Base-by-base conservation (phyloP, 2,888 invertebrate species). In the Drosophila crucigera region DNA sequence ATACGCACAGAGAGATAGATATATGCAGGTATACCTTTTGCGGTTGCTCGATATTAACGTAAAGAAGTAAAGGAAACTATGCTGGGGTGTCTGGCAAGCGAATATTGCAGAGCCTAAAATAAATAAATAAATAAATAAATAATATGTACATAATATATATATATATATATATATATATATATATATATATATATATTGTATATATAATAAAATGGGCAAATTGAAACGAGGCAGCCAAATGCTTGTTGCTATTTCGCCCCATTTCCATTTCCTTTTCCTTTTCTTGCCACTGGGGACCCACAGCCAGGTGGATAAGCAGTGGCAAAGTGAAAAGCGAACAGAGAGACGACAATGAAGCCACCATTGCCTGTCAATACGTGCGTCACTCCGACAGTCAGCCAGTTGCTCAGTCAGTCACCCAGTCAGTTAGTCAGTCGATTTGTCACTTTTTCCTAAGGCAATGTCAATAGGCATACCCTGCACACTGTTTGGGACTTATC, bases 41-140 rank as follows among this genome's bases (percentile, higher is more conserved):
- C 74, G 90, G 85, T 78, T 71, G 50, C 60, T 59, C 56, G 64
- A 72, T 78, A 86, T 86, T 90, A 88, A 85, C 83, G 88, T 90
- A 85, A 88, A 85, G 68, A 74, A 73, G 14, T 19, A 49, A 53
- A 47, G 25, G 49, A 50, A 80, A 73, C n/a, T 76, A 76, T 68
- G 70, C 64, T 62, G 73, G 39, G 58, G 52, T 28, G 30, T 56
- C 53, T 25, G 69, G 49, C 70, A 61, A 53, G 62, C 69, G 61
- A 71, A 76, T 68, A 76, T 73, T 69, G 78, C 64, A 33, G 31
- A 70, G 49, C 81, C 80, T 73, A 73, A 73, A 69, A 66, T 66
- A 82, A 71, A 78, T 68, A 74, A 76, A 85, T 76, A 85, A 55
- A 22, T 76, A 85, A 55, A 25, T 81, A 76, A 39, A 47, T 47